Base-by-base conservation (phyloP, 2,113 vertebrate species). In the Ailurus styani region DNA sequence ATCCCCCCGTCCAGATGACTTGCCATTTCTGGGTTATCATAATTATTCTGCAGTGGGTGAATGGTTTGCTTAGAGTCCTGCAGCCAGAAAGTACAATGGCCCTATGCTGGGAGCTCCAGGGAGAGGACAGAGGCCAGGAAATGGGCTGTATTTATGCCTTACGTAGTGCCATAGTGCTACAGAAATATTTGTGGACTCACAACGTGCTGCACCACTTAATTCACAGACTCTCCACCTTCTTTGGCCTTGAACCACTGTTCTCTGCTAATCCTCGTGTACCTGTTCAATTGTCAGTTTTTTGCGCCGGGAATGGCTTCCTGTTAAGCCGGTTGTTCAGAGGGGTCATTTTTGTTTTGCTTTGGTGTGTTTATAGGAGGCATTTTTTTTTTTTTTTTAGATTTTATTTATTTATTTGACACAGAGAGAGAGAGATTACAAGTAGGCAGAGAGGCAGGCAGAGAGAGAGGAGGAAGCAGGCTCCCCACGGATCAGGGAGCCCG, bases 291-390 rank as follows among this genome's bases (percentile, higher is more conserved):
- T 54, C 40, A 6, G 75, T 93, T 87, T 78, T 60, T 75, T 62
- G 4, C 9, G 4, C 7, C 9, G 23, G 21, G 34, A 27, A 3
- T 0, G 21, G 75, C 25, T 70, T 64, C 42, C 0, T 1, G 0
- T 57, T 25, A 21, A 50, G 29, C 57, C 68, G 0, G 0, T 47
- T n/a, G 40, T 55, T 96, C 62, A 11, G 91, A 88, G 82, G 66
- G 40, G 82, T 15, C n/a, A 62, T 54, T 86, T 91, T 88, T 79
- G 57, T 42, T 90, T 84, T 45, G 57, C 17, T 87, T 64, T 78
- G 14, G 45, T 17, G 47, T 73, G n/a, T 14, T 6, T 12, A 7
- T n/a, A 37, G 40, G 91, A 88, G 50, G 81, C 89, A 42, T 64
- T 47, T 21, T n/a, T n/a, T n/a, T n/a, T n/a, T n/a, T n/a, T n/a